Evolutionary conservation across 2,888 invertebrate genomes (phyloP).

Genomic region (Pterobdella sp.): DNA sequence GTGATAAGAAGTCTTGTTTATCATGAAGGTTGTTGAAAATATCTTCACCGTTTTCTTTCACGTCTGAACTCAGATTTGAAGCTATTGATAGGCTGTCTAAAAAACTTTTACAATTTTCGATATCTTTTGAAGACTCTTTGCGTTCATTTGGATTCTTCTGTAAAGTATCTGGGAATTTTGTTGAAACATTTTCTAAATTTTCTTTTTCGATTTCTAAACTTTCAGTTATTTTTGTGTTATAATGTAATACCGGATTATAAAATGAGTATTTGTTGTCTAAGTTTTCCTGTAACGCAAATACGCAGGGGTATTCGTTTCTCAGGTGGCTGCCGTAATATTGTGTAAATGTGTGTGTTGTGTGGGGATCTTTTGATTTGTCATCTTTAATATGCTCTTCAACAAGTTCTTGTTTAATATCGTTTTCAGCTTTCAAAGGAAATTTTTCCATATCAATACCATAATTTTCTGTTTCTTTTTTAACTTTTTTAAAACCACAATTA

Average conservation of each 20-base stretch:
- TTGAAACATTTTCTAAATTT: neutral
- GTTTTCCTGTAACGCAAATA: neutral
- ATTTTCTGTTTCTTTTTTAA: neutral
- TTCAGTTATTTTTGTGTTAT: neutral
- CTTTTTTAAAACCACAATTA: no score
- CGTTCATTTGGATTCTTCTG: no score
- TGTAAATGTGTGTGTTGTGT: no score
- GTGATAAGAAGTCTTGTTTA: slow-evolving; percentile 76
- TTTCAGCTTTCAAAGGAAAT: neutral
- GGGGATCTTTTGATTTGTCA: no score
- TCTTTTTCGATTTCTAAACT: neutral
- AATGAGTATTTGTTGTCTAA: neutral
- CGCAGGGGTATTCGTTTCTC: neutral
- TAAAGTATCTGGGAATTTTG: neutral
- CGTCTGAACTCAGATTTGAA: slow-evolving; percentile 39
- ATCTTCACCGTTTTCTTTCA: slow-evolving; percentile 45
- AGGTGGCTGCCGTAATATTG: no score
- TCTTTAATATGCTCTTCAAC: neutral
- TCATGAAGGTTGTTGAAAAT: slow-evolving; percentile 42
- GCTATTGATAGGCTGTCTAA: neutral
- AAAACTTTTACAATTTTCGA: neutral
- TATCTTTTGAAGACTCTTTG: no score
- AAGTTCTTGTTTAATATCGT: neutral
- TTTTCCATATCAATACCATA: neutral
- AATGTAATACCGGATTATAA: neutral